A percentile compares a stretch with the other conserved stretches of the same genome.
phyloP scores from a whole-genome alignment of 2,888 invertebrate genomes.

The Busseola fusca region DNA sequence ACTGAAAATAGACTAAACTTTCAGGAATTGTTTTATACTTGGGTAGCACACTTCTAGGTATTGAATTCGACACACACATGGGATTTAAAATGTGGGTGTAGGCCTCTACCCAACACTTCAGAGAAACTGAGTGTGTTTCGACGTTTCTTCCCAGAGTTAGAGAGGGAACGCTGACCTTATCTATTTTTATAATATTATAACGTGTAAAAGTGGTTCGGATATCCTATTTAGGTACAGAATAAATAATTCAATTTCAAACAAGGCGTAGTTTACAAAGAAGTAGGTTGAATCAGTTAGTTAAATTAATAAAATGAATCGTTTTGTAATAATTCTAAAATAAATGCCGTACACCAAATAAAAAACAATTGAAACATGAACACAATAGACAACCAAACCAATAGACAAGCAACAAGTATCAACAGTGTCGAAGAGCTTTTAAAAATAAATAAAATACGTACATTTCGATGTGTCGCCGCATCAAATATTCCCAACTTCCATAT shows the following conservation, averaged over 20 bases:
- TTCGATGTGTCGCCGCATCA: conserved; percentile 7
- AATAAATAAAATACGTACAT: conserved; percentile 21
- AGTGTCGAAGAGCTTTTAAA: conserved; percentile 4
- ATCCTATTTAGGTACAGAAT: background rate
- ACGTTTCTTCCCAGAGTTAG: background rate
- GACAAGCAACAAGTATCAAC: conserved; percentile 27
- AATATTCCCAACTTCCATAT: conserved; percentile 31
- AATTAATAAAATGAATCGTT: background rate
- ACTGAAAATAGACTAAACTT: background rate
- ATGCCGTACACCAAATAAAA: background rate
- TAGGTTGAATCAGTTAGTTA: background rate
- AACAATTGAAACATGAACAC: background rate
- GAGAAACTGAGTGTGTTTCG: background rate
- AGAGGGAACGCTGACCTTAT: background rate
- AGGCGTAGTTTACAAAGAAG: background rate
- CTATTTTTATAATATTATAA: background rate
- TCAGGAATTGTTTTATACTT: background rate
- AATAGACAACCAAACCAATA: conserved; percentile 7
- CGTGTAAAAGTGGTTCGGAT: too few species aligned
- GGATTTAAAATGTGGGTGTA: background rate
- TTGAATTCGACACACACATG: background rate
- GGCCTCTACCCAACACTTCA: background rate
- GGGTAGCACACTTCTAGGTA: background rate
- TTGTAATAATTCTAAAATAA: background rate
- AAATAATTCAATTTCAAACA: background rate